Conservation (phyloP, 37 sponge, comb jelly and placozoan species). For the Spongilla lacustris region DNA sequence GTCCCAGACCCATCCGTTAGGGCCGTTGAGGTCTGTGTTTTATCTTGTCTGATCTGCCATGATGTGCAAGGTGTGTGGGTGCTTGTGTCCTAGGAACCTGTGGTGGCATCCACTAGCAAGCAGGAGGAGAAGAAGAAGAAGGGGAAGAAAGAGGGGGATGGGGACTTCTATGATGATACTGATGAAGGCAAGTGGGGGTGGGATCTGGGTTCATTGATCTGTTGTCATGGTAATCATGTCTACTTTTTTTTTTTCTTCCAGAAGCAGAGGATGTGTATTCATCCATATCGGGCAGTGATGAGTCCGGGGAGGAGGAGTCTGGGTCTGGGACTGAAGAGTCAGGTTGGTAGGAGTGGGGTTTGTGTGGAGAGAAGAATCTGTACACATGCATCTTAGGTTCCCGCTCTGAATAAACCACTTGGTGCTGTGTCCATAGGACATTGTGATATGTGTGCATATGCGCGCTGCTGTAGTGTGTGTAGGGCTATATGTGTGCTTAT, state of each 20-base stretch:
- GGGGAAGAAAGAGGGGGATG: constrained; percentile 6
- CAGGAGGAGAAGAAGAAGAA: constrained; percentile 37
- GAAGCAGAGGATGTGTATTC: constrained; percentile 69
- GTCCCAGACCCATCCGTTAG: constrained; percentile 90
- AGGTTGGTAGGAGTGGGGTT: constrained; percentile 13
- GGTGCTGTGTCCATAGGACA: too few relatives aligned
- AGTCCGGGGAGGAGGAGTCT: constrained; percentile 71
- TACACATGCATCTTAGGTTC: too few relatives aligned
- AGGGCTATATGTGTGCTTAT: too few relatives aligned
- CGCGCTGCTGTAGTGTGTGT: too few relatives aligned
- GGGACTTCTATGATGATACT: constrained; percentile 33
- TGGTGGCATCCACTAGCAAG: constrained; percentile 23
- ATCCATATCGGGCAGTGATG: constrained; percentile 63
- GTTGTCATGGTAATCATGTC: not conserved
- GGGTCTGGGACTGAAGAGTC: constrained; percentile 23
- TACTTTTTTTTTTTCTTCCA: not conserved
- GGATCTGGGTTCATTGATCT: constrained; percentile 8
- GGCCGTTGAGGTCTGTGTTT: constrained; percentile 71
- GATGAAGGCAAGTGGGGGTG: constrained; percentile 43
- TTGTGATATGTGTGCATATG: too few relatives aligned
- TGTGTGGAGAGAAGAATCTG: too few relatives aligned
- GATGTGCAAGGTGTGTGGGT: not conserved
- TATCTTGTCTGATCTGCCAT: not conserved
- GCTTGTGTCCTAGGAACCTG: constrained; percentile 13
- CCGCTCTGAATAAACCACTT: too few relatives aligned